phyloP scores from a whole-genome alignment of 2,888 invertebrate species.

The Biston betularia region DNA sequence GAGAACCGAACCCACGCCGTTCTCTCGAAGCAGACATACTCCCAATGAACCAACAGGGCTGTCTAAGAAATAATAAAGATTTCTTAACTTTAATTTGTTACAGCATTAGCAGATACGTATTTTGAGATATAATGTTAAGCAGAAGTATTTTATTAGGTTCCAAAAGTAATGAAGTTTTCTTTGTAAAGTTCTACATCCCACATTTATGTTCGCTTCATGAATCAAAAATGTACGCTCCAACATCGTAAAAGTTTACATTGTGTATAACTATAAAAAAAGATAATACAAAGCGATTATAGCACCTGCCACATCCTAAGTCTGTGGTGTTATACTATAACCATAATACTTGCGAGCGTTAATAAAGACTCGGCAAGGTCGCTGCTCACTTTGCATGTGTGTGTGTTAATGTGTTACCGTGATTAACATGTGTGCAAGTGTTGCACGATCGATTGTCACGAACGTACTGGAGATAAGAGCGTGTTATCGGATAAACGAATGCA shows the following conservation, averaged over 20 bases:
- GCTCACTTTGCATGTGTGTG: slow-evolving; percentile 1
- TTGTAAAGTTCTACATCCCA: background rate
- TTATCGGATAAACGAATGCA: slow-evolving; percentile 4
- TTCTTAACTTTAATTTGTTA: no score
- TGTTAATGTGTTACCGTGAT: slow-evolving; percentile 13
- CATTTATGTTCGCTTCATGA: background rate
- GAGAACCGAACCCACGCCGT: no score
- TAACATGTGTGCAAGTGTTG: slow-evolving; percentile 18
- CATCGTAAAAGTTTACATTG: background rate
- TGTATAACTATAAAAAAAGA: background rate
- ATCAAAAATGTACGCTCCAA: slow-evolving; percentile 1
- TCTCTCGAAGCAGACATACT: no score
- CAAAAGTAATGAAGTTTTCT: background rate
- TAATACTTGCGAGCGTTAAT: slow-evolving; percentile 14
- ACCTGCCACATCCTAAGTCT: background rate
- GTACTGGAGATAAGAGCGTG: slow-evolving; percentile 3
- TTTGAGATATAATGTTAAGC: no score
- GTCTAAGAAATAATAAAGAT: no score
- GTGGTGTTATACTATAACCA: background rate
- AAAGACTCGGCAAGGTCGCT: slow-evolving; percentile 21
- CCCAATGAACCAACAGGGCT: no score
- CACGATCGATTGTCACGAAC: slow-evolving; percentile 20
- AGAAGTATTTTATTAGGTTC: background rate
- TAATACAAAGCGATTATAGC: background rate
- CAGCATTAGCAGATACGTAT: no score